A percentile compares a stretch with the other conserved stretches of the same genome.
phyloP scores from a whole-genome alignment of 2,888 invertebrate species.

The Antheraea yamamai region DNA sequence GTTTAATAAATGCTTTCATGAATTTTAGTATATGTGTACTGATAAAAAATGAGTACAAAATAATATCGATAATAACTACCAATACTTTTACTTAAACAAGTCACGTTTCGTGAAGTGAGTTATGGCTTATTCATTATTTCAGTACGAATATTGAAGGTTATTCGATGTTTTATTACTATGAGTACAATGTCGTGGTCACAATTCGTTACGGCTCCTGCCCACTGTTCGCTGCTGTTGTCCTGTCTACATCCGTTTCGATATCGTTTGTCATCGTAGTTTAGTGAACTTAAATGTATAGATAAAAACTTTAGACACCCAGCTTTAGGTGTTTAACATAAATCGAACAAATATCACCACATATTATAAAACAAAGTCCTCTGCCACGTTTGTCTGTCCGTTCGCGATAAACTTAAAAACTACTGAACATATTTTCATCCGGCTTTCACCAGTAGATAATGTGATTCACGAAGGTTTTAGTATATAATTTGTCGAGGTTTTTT shows the following conservation, averaged over 20 bases:
- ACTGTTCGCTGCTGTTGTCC: slow-evolving; percentile 22
- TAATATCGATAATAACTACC: neutral
- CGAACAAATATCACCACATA: neutral
- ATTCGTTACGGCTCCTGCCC: slow-evolving; percentile 35
- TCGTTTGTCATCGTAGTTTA: slow-evolving; percentile 25
- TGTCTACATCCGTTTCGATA: slow-evolving; percentile 31
- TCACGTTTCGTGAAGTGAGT: neutral
- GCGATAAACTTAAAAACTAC: too few species aligned
- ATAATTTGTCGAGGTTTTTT: too few species aligned
- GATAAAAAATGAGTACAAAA: neutral
- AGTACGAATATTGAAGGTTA: slow-evolving; percentile 6
- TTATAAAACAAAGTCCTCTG: neutral
- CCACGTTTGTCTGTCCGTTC: too few species aligned
- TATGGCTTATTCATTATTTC: slow-evolving; percentile 13
- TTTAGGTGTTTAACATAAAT: neutral
- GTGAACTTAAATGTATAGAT: slow-evolving; percentile 35
- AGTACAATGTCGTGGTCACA: slow-evolving; percentile 40
- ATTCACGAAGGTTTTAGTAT: too few species aligned
- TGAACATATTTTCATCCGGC: too few species aligned
- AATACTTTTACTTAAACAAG: neutral
- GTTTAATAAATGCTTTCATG: neutral
- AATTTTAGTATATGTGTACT: neutral
- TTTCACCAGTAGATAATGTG: too few species aligned
- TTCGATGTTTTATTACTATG: slow-evolving; percentile 39
- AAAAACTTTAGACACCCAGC: slow-evolving; percentile 23